These are phyloP conservation scores for Drosophila flavopinicola DNA, from an alignment of 2,888 invertebrate genomes.

Conservation along the genomic window DNA sequence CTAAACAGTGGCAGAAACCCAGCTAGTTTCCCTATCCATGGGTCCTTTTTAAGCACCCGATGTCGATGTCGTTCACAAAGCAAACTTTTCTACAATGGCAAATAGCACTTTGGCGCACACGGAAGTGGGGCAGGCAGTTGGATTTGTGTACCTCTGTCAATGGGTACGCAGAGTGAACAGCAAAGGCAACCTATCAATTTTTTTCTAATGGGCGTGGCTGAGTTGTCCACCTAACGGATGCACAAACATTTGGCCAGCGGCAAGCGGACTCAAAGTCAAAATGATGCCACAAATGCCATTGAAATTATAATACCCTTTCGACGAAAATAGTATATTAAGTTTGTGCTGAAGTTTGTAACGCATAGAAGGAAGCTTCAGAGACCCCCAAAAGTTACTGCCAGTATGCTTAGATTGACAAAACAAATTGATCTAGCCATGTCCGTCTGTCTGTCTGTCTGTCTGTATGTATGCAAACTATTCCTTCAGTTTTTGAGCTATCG, in stretches of 20 bases:
- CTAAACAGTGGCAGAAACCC: constrained; percentile 24
- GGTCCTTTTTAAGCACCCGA: constrained; percentile 1
- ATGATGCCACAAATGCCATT: constrained; percentile 72
- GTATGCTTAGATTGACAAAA: no score
- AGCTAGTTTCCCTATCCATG: not conserved
- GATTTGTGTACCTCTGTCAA: constrained; percentile 50
- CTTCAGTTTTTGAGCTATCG: no score
- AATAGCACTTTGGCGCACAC: not conserved
- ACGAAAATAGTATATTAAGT: no score
- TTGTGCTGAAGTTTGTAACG: no score
- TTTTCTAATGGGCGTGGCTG: constrained; percentile 24
- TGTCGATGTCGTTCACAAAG: constrained; percentile 7
- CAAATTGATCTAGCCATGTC: no score
- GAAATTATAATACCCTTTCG: no score
- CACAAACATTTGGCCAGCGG: constrained; percentile 58
- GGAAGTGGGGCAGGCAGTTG: constrained; percentile 10
- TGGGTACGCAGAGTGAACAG: constrained; percentile 35
- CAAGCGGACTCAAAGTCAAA: constrained; percentile 56
- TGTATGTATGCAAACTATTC: no score
- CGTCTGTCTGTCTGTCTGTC: no score
- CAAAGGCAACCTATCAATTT: constrained; percentile 53
- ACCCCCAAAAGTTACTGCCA: no score
- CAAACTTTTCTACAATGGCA: constrained; percentile 46
- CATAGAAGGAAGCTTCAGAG: no score
- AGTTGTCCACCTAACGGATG: constrained; percentile 31